Evolutionary conservation across 1,140 invertebrate genomes (phyloP).

Genomic region (Drosophila obscura): DNA sequence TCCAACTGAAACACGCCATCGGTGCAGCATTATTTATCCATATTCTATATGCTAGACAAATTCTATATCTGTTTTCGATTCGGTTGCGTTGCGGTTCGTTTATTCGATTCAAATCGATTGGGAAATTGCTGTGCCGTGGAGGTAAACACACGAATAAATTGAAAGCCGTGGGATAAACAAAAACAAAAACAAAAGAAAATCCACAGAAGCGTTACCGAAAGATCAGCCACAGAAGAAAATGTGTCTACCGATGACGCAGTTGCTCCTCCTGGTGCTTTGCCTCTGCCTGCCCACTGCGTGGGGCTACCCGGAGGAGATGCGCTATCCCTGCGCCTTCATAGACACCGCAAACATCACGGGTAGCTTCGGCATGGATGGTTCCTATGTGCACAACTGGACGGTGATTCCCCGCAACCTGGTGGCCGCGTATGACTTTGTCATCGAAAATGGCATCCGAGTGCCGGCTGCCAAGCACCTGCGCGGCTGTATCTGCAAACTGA

Average conservation of each 20-base stretch:
- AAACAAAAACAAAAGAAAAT: slow-evolving; percentile 30
- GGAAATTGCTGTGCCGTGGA: slow-evolving; percentile 24
- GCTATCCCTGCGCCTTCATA: slow-evolving; percentile 78
- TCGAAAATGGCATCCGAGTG: slow-evolving; percentile 66
- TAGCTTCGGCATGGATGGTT: slow-evolving; percentile 38
- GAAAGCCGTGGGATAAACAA: slow-evolving; percentile 44
- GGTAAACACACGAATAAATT: slow-evolving; percentile 59
- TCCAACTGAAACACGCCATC: too few species aligned
- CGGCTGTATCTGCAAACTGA: slow-evolving; percentile 69
- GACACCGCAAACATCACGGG: slow-evolving; percentile 75
- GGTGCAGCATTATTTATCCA: too few species aligned
- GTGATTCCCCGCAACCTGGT: slow-evolving; percentile 65
- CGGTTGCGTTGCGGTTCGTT: too few species aligned
- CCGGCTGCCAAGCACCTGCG: slow-evolving; percentile 57
- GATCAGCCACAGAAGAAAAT: slow-evolving; percentile 14
- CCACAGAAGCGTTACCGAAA: not conserved
- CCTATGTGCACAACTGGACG: slow-evolving; percentile 65
- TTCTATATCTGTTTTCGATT: too few species aligned
- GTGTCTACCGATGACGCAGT: slow-evolving; percentile 45
- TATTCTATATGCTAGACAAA: slow-evolving; percentile 1
- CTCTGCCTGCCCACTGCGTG: slow-evolving; percentile 11
- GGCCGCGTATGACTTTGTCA: slow-evolving; percentile 73
- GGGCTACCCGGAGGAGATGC: slow-evolving; percentile 57
- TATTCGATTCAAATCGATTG: slow-evolving; percentile 31
- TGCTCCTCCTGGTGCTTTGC: slow-evolving; percentile 18